These are phyloP conservation scores for Potorous gilbertii DNA, from an alignment of 2,797 vertebrate species.

Conservation along the genomic window DNA sequence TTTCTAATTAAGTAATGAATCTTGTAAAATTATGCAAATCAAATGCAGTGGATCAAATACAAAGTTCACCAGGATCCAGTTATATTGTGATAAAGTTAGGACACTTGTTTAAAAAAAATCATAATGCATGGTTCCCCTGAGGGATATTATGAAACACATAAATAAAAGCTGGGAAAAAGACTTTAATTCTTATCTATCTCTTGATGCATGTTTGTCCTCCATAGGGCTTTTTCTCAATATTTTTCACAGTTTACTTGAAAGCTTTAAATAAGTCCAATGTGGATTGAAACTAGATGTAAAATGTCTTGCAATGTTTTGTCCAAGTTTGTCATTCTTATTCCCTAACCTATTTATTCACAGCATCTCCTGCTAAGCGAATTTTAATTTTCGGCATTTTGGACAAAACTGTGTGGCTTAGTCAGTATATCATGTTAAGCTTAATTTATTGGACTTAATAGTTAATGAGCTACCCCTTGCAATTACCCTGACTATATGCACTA, in stretches of 20 bases:
- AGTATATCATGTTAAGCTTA: not conserved
- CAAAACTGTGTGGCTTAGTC: not conserved
- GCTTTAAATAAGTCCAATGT: not conserved
- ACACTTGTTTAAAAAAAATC: constrained; percentile 23
- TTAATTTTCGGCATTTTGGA: not conserved
- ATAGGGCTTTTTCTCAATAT: not conserved
- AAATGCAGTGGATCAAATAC: not conserved
- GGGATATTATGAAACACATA: not conserved
- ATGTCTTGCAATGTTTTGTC: not conserved
- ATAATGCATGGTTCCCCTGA: not conserved
- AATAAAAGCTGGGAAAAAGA: not conserved
- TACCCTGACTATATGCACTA: not conserved
- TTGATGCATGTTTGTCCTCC: not conserved
- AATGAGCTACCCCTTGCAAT: not conserved
- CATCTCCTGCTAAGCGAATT: not conserved
- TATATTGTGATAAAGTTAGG: not conserved
- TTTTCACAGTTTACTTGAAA: not conserved
- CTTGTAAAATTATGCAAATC: constrained; percentile 24
- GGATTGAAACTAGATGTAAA: not conserved
- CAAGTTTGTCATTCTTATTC: not conserved
- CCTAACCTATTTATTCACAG: not conserved
- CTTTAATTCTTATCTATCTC: not conserved
- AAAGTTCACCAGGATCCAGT: not conserved
- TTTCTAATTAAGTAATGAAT: not conserved
- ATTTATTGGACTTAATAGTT: not conserved